Percentiles rank a stretch among this genome's conserved stretches.
phyloP scores from a whole-genome alignment of 1,140 invertebrate species.

The Ptiloglossa arizonensis region DNA sequence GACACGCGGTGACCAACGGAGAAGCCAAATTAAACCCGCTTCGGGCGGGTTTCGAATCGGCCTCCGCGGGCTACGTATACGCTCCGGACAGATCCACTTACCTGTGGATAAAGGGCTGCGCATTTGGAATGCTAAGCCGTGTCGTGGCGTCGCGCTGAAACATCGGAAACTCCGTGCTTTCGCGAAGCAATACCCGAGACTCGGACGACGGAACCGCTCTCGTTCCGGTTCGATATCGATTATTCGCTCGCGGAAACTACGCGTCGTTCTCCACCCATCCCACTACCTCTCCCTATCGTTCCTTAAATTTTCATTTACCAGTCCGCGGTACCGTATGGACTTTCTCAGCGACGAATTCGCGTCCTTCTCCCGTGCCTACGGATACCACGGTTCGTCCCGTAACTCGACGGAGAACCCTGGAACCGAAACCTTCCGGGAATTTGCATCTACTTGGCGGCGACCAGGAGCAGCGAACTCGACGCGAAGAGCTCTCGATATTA shows the following conservation, averaged over 20 bases:
- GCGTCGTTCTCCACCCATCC: too few species aligned
- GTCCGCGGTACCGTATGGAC: too few species aligned
- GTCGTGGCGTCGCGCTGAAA: neutral
- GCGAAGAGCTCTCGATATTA: slow-evolving; percentile 1
- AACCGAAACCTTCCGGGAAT: neutral
- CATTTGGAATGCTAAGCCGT: slow-evolving; percentile 8
- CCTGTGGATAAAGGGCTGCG: neutral
- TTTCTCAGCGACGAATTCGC: neutral
- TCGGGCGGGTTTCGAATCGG: slow-evolving; percentile 3
- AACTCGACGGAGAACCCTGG: too few species aligned
- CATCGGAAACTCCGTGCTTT: neutral
- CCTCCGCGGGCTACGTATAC: neutral
- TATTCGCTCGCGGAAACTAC: neutral
- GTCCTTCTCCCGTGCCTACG: neutral
- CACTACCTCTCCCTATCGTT: too few species aligned
- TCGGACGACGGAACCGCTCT: neutral
- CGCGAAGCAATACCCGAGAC: neutral
- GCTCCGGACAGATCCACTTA: neutral
- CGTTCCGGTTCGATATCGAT: neutral
- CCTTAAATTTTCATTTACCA: neutral
- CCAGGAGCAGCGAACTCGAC: neutral
- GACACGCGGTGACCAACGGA: neutral
- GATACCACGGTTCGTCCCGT: too few species aligned
- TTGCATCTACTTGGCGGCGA: neutral
- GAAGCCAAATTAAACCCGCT: slow-evolving; percentile 11